Evolutionary conservation across 2,888 invertebrate species (phyloP).

Genomic region (Ormia ochracea): DNA sequence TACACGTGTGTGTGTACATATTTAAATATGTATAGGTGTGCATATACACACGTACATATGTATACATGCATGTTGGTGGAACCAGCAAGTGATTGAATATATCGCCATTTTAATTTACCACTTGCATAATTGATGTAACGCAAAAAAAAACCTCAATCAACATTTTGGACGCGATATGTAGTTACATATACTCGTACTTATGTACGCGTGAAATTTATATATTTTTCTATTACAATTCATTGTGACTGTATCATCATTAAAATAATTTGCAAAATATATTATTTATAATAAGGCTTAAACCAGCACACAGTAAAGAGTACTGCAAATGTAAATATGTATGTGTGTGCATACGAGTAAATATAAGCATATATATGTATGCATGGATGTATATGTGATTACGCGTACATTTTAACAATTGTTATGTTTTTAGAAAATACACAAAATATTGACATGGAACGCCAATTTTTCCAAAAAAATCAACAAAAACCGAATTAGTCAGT

Average conservation of each 20-base stretch:
- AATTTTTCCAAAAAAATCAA: not conserved
- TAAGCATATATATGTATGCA: too few relatives aligned
- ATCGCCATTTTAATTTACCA: not conserved
- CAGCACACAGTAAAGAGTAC: not conserved
- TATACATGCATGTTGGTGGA: too few relatives aligned
- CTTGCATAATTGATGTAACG: slow-evolving; percentile 1
- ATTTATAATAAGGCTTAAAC: slow-evolving; percentile 22
- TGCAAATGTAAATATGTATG: too few relatives aligned
- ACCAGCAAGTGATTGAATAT: not conserved
- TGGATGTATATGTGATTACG: too few relatives aligned
- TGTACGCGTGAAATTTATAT: not conserved
- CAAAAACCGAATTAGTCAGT: slow-evolving; percentile 13
- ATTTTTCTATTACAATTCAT: slow-evolving; percentile 18
- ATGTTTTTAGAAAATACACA: not conserved
- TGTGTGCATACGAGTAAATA: too few relatives aligned
- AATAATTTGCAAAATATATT: slow-evolving; percentile 21
- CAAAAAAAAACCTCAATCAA: not conserved
- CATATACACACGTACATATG: too few relatives aligned
- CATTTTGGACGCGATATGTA: too few relatives aligned
- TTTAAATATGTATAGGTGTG: too few relatives aligned
- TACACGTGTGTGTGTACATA: too few relatives aligned
- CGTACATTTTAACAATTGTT: not conserved
- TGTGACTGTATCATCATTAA: slow-evolving; percentile 19
- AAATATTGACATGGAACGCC: not conserved
- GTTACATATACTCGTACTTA: too few relatives aligned